Evolutionary conservation across 1,140 invertebrate species (phyloP), one percentile per base, ranked within the genome.

Genomic region (Penaeus indicus): DNA sequence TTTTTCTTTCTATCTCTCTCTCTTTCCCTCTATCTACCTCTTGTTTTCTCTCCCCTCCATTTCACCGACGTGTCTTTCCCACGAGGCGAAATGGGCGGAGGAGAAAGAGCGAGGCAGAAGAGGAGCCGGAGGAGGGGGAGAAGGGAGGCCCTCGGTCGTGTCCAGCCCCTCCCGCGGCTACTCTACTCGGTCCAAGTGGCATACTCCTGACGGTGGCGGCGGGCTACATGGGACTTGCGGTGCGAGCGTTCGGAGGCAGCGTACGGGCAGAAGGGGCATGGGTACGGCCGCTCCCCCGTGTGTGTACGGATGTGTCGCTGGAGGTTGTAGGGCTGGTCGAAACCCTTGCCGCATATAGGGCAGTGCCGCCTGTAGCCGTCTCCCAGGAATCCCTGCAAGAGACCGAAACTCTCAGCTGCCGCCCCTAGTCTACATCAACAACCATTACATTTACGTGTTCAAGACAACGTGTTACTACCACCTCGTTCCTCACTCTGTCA

Each of bases 281-380:
- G 87, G 81, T 84, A 88, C 22, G 87, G 87, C 80, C 87, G 69
- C 75, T 88, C 87, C n/a, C 87, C 87, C 38, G 87, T 88, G 82
- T 88, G 87, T 16, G 87, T 88, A 47, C 87, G 81, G 87, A 88
- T 88, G 87, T 88, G 87, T 61, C 87, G 67, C 87, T 88, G 87
- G 60, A 88, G 87, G 87, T 88, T 88, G 87, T 88, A 88, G 64
- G 87, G 87, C 87, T 88, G 87, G 81, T 88, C 87, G 72, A 88
- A 88, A 32, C 87, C 87, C 87, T 88, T 88, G 60, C 87, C 87
- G 54, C 87, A 88, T 75, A 88, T 47, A 82, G 87, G 87, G 78
- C 87, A 88, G 87, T 88, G 87, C 87, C 87, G 69, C 81, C 87
- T 69, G 87, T 75, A 88, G 87, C 87, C 87, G 82, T 87, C 85